These are phyloP conservation scores for Philotrypesis tridentata DNA, from an alignment of 1,140 invertebrate species.

Conservation along the genomic window DNA sequence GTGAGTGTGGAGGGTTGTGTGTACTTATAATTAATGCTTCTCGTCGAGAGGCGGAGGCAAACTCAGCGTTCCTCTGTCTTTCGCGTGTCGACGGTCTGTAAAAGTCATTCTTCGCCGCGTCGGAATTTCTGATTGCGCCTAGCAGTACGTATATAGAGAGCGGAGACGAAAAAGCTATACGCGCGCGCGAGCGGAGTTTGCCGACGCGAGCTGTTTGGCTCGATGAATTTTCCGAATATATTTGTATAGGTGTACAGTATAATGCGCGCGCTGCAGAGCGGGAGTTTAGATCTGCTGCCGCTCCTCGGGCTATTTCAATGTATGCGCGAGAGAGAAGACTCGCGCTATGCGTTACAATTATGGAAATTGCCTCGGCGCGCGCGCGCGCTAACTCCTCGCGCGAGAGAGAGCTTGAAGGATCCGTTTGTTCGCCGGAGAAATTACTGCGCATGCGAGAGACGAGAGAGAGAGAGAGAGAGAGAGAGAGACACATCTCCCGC, in stretches of 20 bases:
- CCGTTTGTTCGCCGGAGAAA: background rate
- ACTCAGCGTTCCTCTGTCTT: background rate
- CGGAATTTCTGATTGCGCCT: conserved; percentile 39
- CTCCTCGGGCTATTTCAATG: too few species aligned
- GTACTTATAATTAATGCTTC: conserved; percentile 37
- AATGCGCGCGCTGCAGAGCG: too few species aligned
- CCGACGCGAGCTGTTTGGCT: background rate
- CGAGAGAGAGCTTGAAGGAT: too few species aligned
- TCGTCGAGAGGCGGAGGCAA: conserved; percentile 1
- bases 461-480: background rate
- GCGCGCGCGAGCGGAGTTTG: background rate
- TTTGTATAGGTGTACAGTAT: too few species aligned
- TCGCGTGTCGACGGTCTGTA: background rate
- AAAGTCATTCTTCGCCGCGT: conserved; percentile 31
- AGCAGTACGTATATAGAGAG: too few species aligned
- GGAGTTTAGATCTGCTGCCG: too few species aligned
- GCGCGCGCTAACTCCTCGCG: background rate
- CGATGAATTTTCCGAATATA: background rate
- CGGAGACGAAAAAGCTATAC: too few species aligned
- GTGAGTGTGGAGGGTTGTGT: background rate
- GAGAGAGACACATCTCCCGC: background rate
- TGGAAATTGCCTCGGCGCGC: background rate
- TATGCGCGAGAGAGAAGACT: background rate
- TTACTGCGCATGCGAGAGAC: background rate
- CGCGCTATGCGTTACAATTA: background rate